phyloP scores from a whole-genome alignment of 2,888 invertebrate genomes.

The Vannuccia rotundouncinata region DNA sequence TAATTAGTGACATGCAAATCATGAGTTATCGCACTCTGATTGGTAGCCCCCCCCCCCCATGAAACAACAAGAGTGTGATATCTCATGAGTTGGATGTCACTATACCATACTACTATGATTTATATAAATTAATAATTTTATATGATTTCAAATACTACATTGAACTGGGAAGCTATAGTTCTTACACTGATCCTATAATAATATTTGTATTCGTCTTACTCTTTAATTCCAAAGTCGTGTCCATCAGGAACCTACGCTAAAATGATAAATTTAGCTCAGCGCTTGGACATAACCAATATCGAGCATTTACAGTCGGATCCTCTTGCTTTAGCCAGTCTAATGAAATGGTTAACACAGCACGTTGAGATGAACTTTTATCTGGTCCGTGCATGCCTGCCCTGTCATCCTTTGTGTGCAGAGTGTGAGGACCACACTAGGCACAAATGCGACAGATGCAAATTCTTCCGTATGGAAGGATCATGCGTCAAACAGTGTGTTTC shows the following conservation, averaged over 20 bases:
- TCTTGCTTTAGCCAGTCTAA: background rate
- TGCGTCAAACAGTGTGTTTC: background rate
- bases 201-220: no score
- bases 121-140: no score
- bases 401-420: background rate
- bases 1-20: no score
- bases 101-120: no score
- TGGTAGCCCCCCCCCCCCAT: no score
- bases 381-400: slow-evolving; percentile 1
- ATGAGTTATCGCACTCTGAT: no score
- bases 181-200: no score
- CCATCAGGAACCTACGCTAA: background rate
- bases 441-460: background rate
- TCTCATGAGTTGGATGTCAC: no score
- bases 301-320: background rate
- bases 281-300: background rate
- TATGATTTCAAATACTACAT: no score
- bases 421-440: background rate
- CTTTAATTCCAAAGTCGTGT: background rate
- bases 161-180: no score
- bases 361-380: background rate
- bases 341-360: background rate
- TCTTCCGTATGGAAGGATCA: background rate
- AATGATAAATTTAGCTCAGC: background rate
- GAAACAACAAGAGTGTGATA: no score